Base-by-base conservation (phyloP, 2,888 invertebrate genomes). In the Mesochorus sp. region DNA sequence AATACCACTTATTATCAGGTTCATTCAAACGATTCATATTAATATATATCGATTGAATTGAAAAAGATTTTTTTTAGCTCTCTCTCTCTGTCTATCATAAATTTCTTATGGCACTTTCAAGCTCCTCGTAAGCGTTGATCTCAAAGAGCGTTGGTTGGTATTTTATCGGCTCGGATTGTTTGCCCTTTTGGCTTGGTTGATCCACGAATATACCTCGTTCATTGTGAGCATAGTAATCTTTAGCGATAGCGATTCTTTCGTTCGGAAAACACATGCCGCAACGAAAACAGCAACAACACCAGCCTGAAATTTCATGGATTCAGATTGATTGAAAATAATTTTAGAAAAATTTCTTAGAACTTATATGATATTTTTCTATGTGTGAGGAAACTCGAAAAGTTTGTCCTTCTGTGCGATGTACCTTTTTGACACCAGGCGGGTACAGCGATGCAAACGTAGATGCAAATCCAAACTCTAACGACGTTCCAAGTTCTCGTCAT, bases 201-300 rank as follows among this genome's bases (percentile, higher is more conserved):
- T 86, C 88, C 6, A 91, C 87, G 14, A 92, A 89, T 17, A 92
- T 86, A 1, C 95, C 95, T 0, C 93, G 93, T 1, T 94, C 94
- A 87, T 94, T 94, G 51, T 88, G 82, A 0, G 91, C 85, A 55
- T 93, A 90, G 85, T 93, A 94, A 77, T 87, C 91, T 84, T 94
- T 94, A 0, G 93, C 92, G 77, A 92, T 91, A 37, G 92, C 90
- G 75, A 94, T 94, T 62, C 91, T 91, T 84, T 91, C 88, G 12
- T 86, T 88, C 0, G 94, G 94, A 79, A 92, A 92, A 83, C 94
- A 94, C 80, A 93, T 91, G 81, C 92, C 92, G 81, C 94, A 94
- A 80, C 91, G 88, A 71, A 88, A 93, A 81, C 92, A 92, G 76
- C 92, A 93, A 71, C 93, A 94, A 81, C 94, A 94, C 93, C 94